Evolutionary conservation across 2,113 vertebrate genomes (phyloP), one percentile per base, ranked within the genome.

Genomic region (Periophthalmodon schlosseri): DNA sequence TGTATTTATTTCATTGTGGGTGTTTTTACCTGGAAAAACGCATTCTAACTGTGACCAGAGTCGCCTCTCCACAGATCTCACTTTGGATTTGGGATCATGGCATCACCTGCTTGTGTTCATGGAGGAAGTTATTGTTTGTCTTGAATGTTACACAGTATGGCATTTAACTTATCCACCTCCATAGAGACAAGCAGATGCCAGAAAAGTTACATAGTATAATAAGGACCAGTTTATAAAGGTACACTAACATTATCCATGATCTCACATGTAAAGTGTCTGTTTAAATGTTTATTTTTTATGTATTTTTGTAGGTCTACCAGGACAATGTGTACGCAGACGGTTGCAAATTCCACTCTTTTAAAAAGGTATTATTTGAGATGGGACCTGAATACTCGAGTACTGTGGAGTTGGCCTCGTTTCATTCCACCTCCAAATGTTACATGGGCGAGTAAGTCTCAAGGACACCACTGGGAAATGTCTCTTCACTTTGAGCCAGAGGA

Each of bases 351-450:
- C 94, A 97, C 91, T 97, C 97, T 2, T 98, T 98, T 87, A 98
- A 97, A 93, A 97, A 97, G 86, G 96, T 98, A 10, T 87, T 98
- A 66, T 93, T 89, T 50, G 96, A 97, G 89, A 94, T 98, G 96
- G 97, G 96, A 46, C 94, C 95, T 0, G 94, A 95, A 5, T 97
- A 92, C 75, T 86, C 94, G 0, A 74, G 69, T 2, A 85, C 60
- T 2, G 92, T 98, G 80, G 96, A 98, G 83, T 84, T 98, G 74
- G 96, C 94, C 28, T 97, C 96, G 33, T 97, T 97, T 90, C 96
- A 98, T 87, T 98, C 97, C 14, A 87, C 94, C 82, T 98, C 97
- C 75, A 98, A 98, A 82, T 96, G 97, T 84, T 98, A 95, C 93
- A 96, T 97, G 95, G 97, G 96, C 89, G 96, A 98, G 96, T 98